Evolutionary conservation across 2,888 invertebrate genomes (phyloP).

Genomic region (Drosophila silvestris): DNA sequence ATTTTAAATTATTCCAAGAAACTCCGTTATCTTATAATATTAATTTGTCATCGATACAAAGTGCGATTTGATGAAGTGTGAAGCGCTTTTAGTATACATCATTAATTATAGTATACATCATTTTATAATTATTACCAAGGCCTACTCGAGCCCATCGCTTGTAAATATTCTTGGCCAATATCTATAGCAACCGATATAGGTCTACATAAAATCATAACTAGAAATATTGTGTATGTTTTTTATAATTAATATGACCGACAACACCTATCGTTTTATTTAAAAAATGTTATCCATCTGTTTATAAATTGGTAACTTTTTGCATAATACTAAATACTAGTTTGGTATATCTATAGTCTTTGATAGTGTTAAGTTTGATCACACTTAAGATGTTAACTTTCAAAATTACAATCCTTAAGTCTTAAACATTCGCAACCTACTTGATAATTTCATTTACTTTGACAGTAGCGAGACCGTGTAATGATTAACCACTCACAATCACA

Average conservation of each 20-base stretch:
- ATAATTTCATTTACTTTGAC: constrained; percentile 26
- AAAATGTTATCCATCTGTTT: no score
- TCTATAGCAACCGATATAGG: neutral
- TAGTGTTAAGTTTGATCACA: neutral
- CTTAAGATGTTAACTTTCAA: constrained; percentile 6
- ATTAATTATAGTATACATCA: neutral
- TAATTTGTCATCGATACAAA: neutral
- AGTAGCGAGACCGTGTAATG: constrained; percentile 27
- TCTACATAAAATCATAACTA: neutral
- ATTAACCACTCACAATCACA: constrained; percentile 65
- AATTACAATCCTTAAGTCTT: neutral
- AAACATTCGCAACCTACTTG: neutral
- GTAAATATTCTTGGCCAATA: neutral
- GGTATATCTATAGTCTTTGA: neutral
- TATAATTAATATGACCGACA: neutral
- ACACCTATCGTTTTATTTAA: no score
- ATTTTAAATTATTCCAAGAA: neutral
- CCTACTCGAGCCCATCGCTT: neutral
- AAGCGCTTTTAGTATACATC: neutral
- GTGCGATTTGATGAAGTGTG: neutral
- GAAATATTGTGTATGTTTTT: neutral
- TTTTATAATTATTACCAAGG: neutral
- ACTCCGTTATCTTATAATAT: neutral
- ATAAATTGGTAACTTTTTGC: neutral
- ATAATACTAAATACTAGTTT: neutral